phyloP scores from a whole-genome alignment of 2,797 vertebrate species.

The Huso huso region DNA sequence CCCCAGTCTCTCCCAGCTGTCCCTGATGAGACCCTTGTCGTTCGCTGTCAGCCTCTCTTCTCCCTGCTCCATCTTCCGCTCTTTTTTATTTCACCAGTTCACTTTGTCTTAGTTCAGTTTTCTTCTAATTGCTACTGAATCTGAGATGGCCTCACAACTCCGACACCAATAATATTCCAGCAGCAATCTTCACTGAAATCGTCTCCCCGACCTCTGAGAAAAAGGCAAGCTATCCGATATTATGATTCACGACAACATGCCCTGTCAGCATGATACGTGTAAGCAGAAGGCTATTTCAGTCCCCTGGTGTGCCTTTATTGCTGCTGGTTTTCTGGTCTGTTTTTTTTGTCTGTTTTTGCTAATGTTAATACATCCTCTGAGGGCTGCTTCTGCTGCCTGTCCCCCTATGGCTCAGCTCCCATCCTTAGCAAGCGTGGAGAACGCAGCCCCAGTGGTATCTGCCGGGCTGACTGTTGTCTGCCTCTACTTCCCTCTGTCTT shows the following conservation, averaged over 20 bases:
- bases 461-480: constrained; percentile 46
- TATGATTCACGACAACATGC: constrained; percentile 9
- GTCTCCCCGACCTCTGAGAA: constrained; percentile 25
- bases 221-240: constrained; percentile 3
- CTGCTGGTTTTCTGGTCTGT: constrained; percentile 22
- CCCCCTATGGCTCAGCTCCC: constrained; percentile 47
- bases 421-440: constrained; percentile 31
- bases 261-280: constrained; percentile 9
- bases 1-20: constrained; percentile 82
- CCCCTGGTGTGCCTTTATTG: background rate
- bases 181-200: constrained; percentile 10
- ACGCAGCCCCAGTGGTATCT: constrained; percentile 22
- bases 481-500: constrained; percentile 14
- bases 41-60: constrained; percentile 61
- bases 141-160: constrained; percentile 22
- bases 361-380: background rate
- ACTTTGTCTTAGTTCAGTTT: constrained; percentile 15
- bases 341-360: background rate
- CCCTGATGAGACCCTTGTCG: constrained; percentile 78
- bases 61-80: constrained; percentile 28
- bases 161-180: constrained; percentile 13
- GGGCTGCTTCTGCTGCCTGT: constrained; percentile 43
- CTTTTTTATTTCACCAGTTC: constrained; percentile 33
- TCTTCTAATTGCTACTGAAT: constrained; percentile 24
- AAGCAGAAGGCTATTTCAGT: constrained; percentile 11